These are phyloP conservation scores for Heliothis virescens DNA, from an alignment of 1,140 invertebrate species.

Conservation along the genomic window DNA sequence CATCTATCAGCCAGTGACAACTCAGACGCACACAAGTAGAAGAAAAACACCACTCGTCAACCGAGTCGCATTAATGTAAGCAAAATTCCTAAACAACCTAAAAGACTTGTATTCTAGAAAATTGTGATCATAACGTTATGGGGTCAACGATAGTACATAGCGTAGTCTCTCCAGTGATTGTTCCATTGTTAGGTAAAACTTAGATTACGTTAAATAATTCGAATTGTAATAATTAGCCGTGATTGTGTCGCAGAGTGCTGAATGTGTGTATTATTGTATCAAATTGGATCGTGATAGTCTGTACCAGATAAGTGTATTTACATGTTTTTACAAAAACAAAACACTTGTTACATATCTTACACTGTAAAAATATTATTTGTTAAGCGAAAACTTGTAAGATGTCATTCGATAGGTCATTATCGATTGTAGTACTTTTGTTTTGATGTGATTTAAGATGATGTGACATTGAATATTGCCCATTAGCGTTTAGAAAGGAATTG, in stretches of 20 bases:
- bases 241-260: constrained; percentile 58
- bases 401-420: constrained; percentile 6
- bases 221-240: constrained; percentile 61
- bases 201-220: constrained; percentile 51
- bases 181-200: constrained; percentile 55
- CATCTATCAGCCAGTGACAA: constrained; percentile 77
- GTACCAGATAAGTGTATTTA: constrained; percentile 83
- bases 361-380: constrained; percentile 68
- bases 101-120: constrained; percentile 54
- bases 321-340: constrained; percentile 64
- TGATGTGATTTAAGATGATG: neutral
- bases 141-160: constrained; percentile 56
- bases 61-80: constrained; percentile 83
- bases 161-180: constrained; percentile 57
- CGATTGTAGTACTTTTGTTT: neutral
- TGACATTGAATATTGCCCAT: constrained; percentile 28
- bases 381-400: constrained; percentile 43
- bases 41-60: constrained; percentile 88
- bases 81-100: constrained; percentile 44
- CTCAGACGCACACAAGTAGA: constrained; percentile 81
- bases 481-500: constrained; percentile 21
- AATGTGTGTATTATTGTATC: constrained; percentile 58
- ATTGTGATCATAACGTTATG: constrained; percentile 59
- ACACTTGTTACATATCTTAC: constrained; percentile 85
- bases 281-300: constrained; percentile 69